phyloP scores from a whole-genome alignment of 37 sponge, comb jelly and placozoan genomes.

The Cliona cf. orientalis region DNA sequence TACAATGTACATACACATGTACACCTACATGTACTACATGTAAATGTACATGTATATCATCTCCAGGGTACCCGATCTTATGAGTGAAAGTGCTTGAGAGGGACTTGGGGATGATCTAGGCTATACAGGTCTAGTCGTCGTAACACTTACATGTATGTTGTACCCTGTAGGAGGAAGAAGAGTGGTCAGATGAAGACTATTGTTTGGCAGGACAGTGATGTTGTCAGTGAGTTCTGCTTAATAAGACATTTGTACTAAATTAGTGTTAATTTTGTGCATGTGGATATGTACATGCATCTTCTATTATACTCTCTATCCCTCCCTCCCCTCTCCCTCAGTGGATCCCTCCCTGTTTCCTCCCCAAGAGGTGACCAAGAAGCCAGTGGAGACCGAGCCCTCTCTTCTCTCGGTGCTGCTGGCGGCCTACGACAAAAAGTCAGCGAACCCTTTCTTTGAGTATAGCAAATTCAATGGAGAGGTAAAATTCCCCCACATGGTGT shows the following conservation, averaged over 20 bases:
- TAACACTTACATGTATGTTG: no score
- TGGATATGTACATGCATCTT: background rate
- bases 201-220: conserved; percentile 29
- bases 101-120: no score
- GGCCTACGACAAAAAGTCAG: conserved; percentile 42
- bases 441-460: conserved; percentile 78
- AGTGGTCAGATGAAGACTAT: conserved; percentile 42
- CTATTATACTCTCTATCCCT: background rate
- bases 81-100: no score
- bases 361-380: conserved; percentile 22
- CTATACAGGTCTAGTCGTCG: no score
- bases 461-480: conserved; percentile 82
- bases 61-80: no score
- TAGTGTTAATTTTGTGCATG: no score
- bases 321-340: conserved; percentile 31
- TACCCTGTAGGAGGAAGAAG: conserved; percentile 57
- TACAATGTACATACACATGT: background rate
- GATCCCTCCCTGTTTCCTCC: conserved; percentile 46
- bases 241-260: background rate
- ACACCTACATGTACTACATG: conserved; percentile 2
- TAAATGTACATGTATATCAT: background rate
- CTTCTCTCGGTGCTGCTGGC: conserved; percentile 50
- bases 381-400: conserved; percentile 25
- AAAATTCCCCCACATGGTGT: no score
- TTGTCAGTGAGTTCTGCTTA: background rate